phyloP scores from a whole-genome alignment of 2,888 invertebrate genomes.

The Tortrix viridana region DNA sequence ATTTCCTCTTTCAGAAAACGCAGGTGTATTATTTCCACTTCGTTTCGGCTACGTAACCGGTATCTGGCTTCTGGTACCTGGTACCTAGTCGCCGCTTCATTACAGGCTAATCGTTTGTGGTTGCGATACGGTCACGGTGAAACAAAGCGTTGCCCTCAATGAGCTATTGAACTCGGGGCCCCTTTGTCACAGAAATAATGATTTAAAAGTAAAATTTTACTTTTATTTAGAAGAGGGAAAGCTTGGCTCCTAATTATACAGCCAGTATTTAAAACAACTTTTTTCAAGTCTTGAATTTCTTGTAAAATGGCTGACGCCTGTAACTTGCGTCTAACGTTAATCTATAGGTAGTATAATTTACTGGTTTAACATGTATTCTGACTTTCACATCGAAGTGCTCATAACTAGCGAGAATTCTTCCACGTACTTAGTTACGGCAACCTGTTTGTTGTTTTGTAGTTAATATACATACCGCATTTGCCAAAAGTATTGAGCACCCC shows the following conservation, averaged over 20 bases:
- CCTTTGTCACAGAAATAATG: conserved; percentile 14
- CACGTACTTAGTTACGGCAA: conserved; percentile 1
- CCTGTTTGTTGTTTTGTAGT: background rate
- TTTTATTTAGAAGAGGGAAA: conserved; percentile 3
- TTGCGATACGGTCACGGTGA: conserved; percentile 46
- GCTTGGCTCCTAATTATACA: background rate
- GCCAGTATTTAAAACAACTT: too few species aligned
- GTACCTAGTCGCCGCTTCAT: conserved; percentile 42
- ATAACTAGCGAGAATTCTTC: conserved; percentile 33
- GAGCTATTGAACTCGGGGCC: conserved; percentile 41
- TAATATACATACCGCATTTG: too few species aligned
- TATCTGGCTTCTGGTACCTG: conserved; percentile 30
- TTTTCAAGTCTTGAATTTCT: too few species aligned
- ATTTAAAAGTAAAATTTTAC: background rate
- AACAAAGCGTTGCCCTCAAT: conserved; percentile 56
- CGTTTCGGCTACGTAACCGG: conserved; percentile 39
- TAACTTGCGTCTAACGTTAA: background rate
- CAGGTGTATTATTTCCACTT: conserved; percentile 26
- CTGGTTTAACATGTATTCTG: conserved; percentile 29
- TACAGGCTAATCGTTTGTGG: conserved; percentile 42
- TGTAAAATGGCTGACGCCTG: too few species aligned
- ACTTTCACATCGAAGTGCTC: conserved; percentile 37
- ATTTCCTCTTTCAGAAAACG: conserved; percentile 5
- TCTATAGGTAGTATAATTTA: conserved; percentile 13
- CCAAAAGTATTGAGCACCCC: too few species aligned